Percentiles rank a stretch among this genome's conserved stretches.
Evolutionary conservation across 2,113 vertebrate genomes (phyloP).

Genomic region (Chloroceryle aenea): DNA sequence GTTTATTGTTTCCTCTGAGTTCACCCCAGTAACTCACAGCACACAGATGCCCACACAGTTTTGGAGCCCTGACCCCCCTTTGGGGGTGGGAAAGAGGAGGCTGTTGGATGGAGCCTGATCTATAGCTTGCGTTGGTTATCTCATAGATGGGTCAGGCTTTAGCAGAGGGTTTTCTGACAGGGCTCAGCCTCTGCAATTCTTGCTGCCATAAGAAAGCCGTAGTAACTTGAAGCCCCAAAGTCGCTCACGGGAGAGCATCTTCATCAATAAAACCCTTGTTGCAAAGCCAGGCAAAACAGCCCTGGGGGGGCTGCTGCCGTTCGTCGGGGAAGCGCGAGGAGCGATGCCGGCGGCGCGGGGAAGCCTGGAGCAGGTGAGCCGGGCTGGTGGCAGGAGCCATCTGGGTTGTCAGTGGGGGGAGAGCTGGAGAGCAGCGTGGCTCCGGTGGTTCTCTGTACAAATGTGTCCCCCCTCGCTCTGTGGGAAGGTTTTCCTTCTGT

Average conservation of each 20-base stretch:
- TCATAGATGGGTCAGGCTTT: background rate
- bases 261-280: slow-evolving; percentile 11
- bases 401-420: background rate
- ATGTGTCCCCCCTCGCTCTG: background rate
- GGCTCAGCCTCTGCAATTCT: background rate
- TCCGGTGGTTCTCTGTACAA: background rate
- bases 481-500: background rate
- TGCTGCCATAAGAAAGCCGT: background rate
- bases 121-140: background rate
- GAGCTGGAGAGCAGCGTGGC: background rate
- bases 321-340: fast-evolving
- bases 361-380: background rate
- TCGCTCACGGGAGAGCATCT: background rate
- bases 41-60: background rate
- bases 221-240: background rate
- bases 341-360: fast-evolving
- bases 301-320: background rate
- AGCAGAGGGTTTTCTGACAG: background rate
- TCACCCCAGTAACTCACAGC: background rate
- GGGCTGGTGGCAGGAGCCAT: background rate
- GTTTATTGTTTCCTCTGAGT: background rate
- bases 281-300: background rate
- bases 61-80: slow-evolving; percentile 20
- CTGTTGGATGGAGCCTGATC: background rate
- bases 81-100: background rate